Percentiles rank a stretch among this genome's conserved stretches.
These are phyloP conservation scores for Ichneumoninae sp. DNA, from an alignment of 2,888 invertebrate species.

Conservation along the genomic window DNA sequence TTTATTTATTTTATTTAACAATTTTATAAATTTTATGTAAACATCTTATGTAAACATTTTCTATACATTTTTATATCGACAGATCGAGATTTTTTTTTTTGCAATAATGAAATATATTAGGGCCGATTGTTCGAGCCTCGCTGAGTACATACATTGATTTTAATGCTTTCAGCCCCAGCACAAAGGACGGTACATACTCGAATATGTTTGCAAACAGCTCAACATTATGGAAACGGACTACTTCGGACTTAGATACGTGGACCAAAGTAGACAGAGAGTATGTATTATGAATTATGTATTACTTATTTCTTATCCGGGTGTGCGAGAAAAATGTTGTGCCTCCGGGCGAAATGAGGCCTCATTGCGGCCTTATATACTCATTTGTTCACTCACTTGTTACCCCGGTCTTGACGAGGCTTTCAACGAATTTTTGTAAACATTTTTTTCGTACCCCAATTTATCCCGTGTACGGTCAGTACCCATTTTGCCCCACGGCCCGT, in stretches of 20 bases:
- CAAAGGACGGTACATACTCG: constrained; percentile 95
- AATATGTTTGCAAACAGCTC: constrained; percentile 95
- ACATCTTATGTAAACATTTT: too few species aligned
- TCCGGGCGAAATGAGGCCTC: too few species aligned
- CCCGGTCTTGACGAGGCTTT: background rate
- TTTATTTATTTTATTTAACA: too few species aligned
- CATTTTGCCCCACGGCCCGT: too few species aligned
- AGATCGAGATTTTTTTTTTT: background rate
- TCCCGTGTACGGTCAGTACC: too few species aligned
- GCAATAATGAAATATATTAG: background rate
- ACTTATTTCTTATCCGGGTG: constrained; percentile 1
- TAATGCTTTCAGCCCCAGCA: constrained; percentile 90
- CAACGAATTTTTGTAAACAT: background rate
- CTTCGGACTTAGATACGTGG: constrained; percentile 96
- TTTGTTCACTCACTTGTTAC: too few species aligned
- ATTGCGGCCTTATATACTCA: too few species aligned
- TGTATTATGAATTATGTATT: constrained; percentile 77
- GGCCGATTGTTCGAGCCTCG: background rate
- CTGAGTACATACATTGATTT: constrained; percentile 53
- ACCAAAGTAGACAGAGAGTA: constrained; percentile 94
- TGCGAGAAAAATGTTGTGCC: background rate
- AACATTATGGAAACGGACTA: constrained; percentile 97
- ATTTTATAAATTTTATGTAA: too few species aligned
- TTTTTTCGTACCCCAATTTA: too few species aligned
- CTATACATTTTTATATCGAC: too few species aligned